A percentile compares a stretch with the other conserved stretches of the same genome.
phyloP scores from a whole-genome alignment of 2,113 vertebrate genomes.

The Cyprinodon tularosa region DNA sequence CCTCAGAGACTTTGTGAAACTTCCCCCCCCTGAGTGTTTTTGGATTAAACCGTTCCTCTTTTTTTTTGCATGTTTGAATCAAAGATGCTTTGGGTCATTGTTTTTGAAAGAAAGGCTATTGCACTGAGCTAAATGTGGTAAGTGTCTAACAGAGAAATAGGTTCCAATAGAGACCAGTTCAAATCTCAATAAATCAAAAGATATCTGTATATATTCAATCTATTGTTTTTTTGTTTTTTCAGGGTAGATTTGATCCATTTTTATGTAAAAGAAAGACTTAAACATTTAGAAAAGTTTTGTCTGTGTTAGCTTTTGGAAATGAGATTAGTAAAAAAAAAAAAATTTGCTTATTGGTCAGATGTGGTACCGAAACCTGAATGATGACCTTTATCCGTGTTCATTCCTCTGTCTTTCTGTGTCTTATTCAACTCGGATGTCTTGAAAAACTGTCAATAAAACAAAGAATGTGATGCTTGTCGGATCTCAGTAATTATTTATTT shows the following conservation, averaged over 20 bases:
- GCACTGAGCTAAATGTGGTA: conserved; percentile 14
- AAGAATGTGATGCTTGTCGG: conserved; percentile 17
- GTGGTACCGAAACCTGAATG: conserved; percentile 45
- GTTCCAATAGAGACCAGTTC: conserved; percentile 18
- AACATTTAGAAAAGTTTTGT: conserved; percentile 7
- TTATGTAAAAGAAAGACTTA: conserved; percentile 8
- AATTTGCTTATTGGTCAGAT: conserved; percentile 38
- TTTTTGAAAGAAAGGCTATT: conserved; percentile 11
- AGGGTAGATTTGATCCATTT: conserved; percentile 29
- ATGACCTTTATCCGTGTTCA: conserved; percentile 35
- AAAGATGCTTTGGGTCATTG: conserved; percentile 21
- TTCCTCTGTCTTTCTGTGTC: conserved; percentile 18
- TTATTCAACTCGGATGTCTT: conserved; percentile 49
- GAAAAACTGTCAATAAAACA: conserved; percentile 35
- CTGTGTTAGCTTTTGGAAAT: conserved; percentile 13
- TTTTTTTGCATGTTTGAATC: conserved; percentile 59
- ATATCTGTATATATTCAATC: conserved; percentile 53
- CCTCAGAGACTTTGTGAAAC: conserved; percentile 48
- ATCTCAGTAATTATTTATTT: conserved; percentile 3
- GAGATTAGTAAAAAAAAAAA: conserved; percentile 28
- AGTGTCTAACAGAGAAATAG: background rate
- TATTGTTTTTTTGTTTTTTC: conserved; percentile 9
- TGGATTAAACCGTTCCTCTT: background rate
- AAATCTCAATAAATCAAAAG: conserved; percentile 24
- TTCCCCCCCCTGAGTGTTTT: conserved; percentile 2